Percentiles rank a stretch among this genome's conserved stretches.
These are phyloP conservation scores for Drosophila falleni DNA, from an alignment of 2,888 invertebrate genomes.

Conservation along the genomic window DNA sequence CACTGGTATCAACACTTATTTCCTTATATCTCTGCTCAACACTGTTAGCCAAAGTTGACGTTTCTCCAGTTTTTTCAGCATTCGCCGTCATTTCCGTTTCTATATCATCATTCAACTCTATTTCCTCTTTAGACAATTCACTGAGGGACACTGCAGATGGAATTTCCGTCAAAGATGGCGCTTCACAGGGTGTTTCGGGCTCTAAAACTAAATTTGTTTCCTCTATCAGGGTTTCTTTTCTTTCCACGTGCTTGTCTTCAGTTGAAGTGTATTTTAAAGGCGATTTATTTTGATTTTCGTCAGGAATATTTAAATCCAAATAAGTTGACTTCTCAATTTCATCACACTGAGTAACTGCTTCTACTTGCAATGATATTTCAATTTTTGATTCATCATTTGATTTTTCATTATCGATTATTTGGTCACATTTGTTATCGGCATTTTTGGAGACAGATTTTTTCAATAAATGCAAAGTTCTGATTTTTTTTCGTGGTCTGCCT, in stretches of 20 bases:
- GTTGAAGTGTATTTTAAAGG: background rate
- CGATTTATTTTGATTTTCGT: background rate
- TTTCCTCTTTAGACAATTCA: background rate
- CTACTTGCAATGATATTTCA: background rate
- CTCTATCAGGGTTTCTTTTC: background rate
- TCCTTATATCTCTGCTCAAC: background rate
- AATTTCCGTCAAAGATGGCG: background rate
- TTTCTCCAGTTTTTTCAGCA: background rate
- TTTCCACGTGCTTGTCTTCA: background rate
- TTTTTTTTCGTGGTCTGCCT: conserved; percentile 6
- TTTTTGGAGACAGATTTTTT: background rate
- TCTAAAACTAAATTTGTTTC: background rate
- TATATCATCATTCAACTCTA: background rate
- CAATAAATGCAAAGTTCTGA: background rate
- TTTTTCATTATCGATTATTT: background rate
- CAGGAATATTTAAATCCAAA: background rate
- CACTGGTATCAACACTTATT: background rate
- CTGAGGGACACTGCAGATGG: background rate
- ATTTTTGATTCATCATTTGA: background rate
- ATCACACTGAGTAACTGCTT: background rate
- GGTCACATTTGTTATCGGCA: background rate
- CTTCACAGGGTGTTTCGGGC: background rate
- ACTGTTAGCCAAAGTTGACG: background rate
- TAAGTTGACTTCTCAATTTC: background rate
- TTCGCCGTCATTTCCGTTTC: background rate